A percentile compares a stretch with the other conserved stretches of the same genome.
Conservation (phyloP, 1,140 invertebrate species). For the Zaprionus camerounensis region DNA sequence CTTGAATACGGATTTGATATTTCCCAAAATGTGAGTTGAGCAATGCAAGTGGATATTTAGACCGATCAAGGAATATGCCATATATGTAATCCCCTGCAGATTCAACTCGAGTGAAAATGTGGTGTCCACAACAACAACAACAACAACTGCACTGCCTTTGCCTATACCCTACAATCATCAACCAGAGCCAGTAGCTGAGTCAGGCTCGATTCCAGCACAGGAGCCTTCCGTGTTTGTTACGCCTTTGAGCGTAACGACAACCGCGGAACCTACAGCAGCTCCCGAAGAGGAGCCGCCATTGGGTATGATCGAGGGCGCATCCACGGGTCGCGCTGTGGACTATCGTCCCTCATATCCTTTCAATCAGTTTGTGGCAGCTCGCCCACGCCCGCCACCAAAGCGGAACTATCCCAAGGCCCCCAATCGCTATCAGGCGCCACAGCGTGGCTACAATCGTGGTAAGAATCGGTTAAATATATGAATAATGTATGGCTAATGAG, state of each 20-base stretch:
- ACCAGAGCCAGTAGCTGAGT: conserved; percentile 2
- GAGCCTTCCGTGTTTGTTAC: conserved; percentile 58
- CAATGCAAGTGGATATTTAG: not conserved
- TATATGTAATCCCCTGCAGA: conserved; percentile 36
- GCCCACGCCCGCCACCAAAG: conserved; percentile 52
- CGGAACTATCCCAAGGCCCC: conserved; percentile 44
- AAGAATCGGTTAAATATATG: not conserved
- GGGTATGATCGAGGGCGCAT: conserved; percentile 43
- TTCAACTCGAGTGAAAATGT: conserved; percentile 78
- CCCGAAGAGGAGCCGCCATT: conserved; percentile 25
- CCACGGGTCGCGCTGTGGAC: conserved; percentile 79
- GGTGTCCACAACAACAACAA: conserved; percentile 54
- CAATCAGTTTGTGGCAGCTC: conserved; percentile 66
- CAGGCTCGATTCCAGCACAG: not conserved
- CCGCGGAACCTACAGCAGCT: not conserved
- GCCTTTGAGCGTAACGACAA: conserved; percentile 25
- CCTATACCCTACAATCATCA: conserved; percentile 71
- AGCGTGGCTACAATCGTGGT: conserved; percentile 50
- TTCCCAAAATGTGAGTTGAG: conserved; percentile 74
- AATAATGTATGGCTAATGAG: not conserved
- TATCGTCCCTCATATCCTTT: conserved; percentile 78
- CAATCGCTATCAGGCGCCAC: conserved; percentile 34
- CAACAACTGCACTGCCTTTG: conserved; percentile 27
- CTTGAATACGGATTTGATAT: conserved; percentile 79
- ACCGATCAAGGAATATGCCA: not conserved